Base-by-base conservation (phyloP, 2,888 invertebrate species). In the Andrena praecox region DNA sequence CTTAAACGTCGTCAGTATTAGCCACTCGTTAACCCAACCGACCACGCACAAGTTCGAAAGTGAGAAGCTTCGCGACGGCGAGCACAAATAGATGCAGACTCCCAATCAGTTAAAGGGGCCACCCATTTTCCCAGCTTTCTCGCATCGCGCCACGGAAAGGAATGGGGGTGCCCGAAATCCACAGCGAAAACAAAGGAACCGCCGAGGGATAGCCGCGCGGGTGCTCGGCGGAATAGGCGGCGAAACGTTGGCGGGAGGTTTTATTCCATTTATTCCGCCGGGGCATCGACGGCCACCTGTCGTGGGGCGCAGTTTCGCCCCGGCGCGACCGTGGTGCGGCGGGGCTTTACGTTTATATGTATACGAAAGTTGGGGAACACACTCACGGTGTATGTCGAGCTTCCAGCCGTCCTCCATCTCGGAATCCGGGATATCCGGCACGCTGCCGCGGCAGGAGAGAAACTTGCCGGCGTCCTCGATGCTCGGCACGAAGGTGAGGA, bases 321-420 rank as follows among this genome's bases (percentile, higher is more conserved):
- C 42, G n/a, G 7, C 52, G 52, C 52, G 24, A 54, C 4, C 8
- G 56, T 0, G 3, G 24, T 12, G 42, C 16, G 12, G 20, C 8
- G 4, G 10, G 56, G 42, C 42, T 63, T 35, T 56, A 64, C 42
- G 59, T 74, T 74, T 64, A 70, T 72, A 64, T 66, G 60, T 64
- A 70, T 72, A 64, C 62, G 60, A 74, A 66, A 74, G 59, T 69
- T 66, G 59, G 54, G 48, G 62, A 63, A 74, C 86, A 89, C 89
- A 96, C 98, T 97, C 95, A 98, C 98, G 98, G 93, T 97, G 96
- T 90, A 98, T 97, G 94, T 97, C 96, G 90, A 98, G 95, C 93
- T 96, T 96, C 97, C 97, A 97, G 80, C 96, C 96, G 91, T 97
- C 97, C 94, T 97, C 97, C 87, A 97, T 95, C 54, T 96, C 96